These are phyloP conservation scores for Eupleurogrammus muticus DNA, from an alignment of 2,797 vertebrate genomes.

Conservation along the genomic window DNA sequence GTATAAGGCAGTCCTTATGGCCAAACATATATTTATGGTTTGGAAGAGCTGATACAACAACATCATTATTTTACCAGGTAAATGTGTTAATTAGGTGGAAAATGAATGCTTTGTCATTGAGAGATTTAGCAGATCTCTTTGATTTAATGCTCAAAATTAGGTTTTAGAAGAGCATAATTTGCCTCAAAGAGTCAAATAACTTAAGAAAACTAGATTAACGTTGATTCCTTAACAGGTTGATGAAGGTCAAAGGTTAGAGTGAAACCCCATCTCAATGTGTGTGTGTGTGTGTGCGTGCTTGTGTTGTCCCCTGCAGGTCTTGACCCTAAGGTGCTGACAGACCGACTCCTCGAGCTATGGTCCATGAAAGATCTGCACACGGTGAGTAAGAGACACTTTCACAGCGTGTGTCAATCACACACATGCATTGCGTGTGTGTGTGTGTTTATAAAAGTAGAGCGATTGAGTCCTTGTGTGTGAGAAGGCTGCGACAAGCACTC, in stretches of 20 bases:
- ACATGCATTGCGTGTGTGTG: slow-evolving; percentile 21
- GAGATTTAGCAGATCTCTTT: background rate
- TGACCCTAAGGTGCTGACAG: slow-evolving; percentile 73
- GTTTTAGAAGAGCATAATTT: background rate
- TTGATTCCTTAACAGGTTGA: slow-evolving; percentile 52
- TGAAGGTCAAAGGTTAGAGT: slow-evolving; percentile 63
- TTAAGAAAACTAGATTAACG: slow-evolving; percentile 1
- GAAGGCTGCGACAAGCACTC: slow-evolving; percentile 24
- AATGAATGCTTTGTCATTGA: background rate
- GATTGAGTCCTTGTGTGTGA: slow-evolving; percentile 46
- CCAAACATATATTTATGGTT: background rate
- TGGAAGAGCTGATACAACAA: slow-evolving; percentile 2
- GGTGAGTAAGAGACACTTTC: slow-evolving; percentile 80
- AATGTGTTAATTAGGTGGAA: background rate
- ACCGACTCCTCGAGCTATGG: slow-evolving; percentile 78
- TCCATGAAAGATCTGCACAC: slow-evolving; percentile 73
- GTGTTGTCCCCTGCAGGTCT: slow-evolving; percentile 68
- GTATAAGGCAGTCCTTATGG: background rate
- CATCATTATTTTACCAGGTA: background rate
- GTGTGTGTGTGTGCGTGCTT: slow-evolving; percentile 10
- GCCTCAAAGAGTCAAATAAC: slow-evolving; percentile 7
- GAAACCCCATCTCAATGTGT: slow-evolving; percentile 54
- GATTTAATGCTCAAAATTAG: background rate
- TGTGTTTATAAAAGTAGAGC: slow-evolving; percentile 32
- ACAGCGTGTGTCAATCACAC: slow-evolving; percentile 43